phyloP scores from a whole-genome alignment of 53 echinoderm and acorn worm species.

The Echinarachnius parma region DNA sequence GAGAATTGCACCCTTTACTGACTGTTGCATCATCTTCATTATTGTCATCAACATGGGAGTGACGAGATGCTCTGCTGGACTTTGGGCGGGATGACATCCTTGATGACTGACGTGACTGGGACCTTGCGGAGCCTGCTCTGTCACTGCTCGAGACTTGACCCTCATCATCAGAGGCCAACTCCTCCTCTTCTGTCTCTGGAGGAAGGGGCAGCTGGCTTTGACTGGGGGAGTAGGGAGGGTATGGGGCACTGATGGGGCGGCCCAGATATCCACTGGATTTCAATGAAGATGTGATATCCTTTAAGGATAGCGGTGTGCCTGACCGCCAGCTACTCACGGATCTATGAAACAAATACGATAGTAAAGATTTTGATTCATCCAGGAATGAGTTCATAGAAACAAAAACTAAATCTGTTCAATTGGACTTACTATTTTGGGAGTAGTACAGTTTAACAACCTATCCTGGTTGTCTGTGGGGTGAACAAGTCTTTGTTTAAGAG shows the following conservation, averaged over 20 bases:
- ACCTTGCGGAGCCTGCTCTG: not conserved
- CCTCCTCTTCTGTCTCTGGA: conserved; percentile 19
- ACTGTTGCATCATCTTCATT: not conserved
- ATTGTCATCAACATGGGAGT: not conserved
- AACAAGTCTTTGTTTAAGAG: too few species aligned
- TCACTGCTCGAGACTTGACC: not conserved
- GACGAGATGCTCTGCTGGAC: conserved; percentile 18
- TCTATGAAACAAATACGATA: too few species aligned
- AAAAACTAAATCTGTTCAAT: too few species aligned
- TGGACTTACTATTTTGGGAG: too few species aligned
- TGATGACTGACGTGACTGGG: conserved; percentile 29
- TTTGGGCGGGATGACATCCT: conserved; percentile 1
- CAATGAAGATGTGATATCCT: conserved; percentile 72
- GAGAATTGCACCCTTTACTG: conserved; percentile 19
- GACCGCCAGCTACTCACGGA: conserved; percentile 34
- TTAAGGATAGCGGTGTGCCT: conserved; percentile 71
- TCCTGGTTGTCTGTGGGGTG: too few species aligned
- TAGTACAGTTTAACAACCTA: too few species aligned
- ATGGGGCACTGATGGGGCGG: conserved; percentile 67
- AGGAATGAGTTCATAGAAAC: too few species aligned
- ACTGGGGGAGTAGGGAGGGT: conserved; percentile 60
- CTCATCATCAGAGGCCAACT: conserved; percentile 1
- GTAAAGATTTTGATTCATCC: too few species aligned
- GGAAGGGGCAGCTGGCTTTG: conserved; percentile 32
- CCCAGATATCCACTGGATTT: conserved; percentile 81